Base-by-base conservation (phyloP, 2,797 vertebrate species). In the Anguilla pacifica region DNA sequence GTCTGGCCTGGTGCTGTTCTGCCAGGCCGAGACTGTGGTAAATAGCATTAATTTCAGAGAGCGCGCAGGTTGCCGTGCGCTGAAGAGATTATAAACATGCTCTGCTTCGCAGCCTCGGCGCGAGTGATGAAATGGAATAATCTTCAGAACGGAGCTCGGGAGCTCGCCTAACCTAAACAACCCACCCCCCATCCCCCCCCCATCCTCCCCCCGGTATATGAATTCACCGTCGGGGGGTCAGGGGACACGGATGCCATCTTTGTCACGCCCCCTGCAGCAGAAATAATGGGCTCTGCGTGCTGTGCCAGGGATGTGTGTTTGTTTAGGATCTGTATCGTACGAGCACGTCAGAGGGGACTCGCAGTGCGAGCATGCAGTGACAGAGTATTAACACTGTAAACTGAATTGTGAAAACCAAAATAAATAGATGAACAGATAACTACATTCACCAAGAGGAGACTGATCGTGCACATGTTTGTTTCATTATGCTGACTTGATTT, bases 221-320 rank as follows among this genome's bases (percentile, higher is more conserved):
- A 93, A 94, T 93, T 93, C 91, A 90, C 89, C 39, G 90, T 53
- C 0, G 89, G 31, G 88, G 93, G 92, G 77, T 88, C 85, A 89
- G 87, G 87, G 88, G 91, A 86, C 90, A 67, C 67, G 17, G 51
- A 17, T 64, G 93, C 87, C 53, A 91, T 88, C 92, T 88, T 89
- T 87, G 85, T 88, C 85, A 90, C 89, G 67, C 64, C 55, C 55
- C 91, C 91, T 85, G 90, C 79, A 84, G 1, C 13, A 55, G 86
- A 88, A 88, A 93, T 90, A 90, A 92, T 86, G 55, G 91, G 91
- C 90, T 88, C 88, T 85, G 92, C 53, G 67, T 84, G 89, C 90
- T 90, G 84, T 88, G 89, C 90, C 89, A 83, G 88, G 89, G 91
- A 92, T 92, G 93, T 93, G 87, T 89, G 86, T 93, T 94, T 92